phyloP scores from a whole-genome alignment of 2,113 vertebrate genomes.

The Limanda limanda region DNA sequence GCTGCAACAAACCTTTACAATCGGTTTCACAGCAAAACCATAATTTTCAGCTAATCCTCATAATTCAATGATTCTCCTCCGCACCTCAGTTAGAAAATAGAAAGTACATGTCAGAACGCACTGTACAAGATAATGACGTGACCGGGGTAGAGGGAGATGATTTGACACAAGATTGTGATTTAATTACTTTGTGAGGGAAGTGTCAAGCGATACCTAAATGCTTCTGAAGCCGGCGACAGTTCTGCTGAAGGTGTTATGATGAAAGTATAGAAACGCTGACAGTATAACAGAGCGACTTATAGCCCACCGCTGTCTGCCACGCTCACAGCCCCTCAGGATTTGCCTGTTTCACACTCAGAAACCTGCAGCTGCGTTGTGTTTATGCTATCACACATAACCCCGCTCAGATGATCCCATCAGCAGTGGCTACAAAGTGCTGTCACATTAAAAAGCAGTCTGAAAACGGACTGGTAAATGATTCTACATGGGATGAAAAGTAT shows the following conservation, averaged over 20 bases:
- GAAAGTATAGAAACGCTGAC: slow-evolving; percentile 67
- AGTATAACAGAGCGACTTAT: slow-evolving; percentile 47
- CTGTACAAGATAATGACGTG: slow-evolving; percentile 19
- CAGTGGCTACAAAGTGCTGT: slow-evolving; percentile 62
- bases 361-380: slow-evolving; percentile 44
- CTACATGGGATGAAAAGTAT: slow-evolving; percentile 22
- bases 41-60: background rate
- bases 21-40: background rate
- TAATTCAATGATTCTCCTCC: slow-evolving; percentile 26
- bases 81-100: slow-evolving; percentile 6
- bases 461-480: slow-evolving; percentile 28
- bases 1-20: too few species aligned
- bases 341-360: slow-evolving; percentile 45
- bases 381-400: slow-evolving; percentile 43
- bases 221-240: slow-evolving; percentile 46
- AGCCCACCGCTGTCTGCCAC: slow-evolving; percentile 45
- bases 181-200: slow-evolving; percentile 58
- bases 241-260: slow-evolving; percentile 44
- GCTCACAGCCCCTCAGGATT: slow-evolving; percentile 48
- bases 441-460: slow-evolving; percentile 38
- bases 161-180: slow-evolving; percentile 55
- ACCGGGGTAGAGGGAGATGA: slow-evolving; percentile 38
- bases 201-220: slow-evolving; percentile 57
- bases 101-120: slow-evolving; percentile 27
- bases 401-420: slow-evolving; percentile 47